Base-by-base conservation (phyloP, 2,888 invertebrate genomes). In the Adela reaumurella region DNA sequence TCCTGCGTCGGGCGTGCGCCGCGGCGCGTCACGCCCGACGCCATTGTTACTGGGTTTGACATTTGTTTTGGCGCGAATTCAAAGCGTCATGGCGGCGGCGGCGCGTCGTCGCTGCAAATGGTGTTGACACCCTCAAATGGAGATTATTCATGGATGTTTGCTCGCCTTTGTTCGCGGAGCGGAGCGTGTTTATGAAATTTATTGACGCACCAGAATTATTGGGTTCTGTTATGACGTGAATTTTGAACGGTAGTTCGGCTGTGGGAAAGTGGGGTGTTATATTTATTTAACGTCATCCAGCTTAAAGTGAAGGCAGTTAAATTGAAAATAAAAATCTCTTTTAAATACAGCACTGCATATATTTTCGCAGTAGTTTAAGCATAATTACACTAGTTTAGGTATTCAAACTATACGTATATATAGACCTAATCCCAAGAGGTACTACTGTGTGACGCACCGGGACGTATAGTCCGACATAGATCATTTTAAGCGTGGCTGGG, bases 131-230 rank as follows among this genome's bases (percentile, higher is more conserved):
- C 72, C 70, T 68, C 72, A 70, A 69, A 72, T 70, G 68, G 69
- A 71, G 72, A 74, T 74, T 74, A 74, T 74, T 74, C 74, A 74
- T 74, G 72, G 72, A 70, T 69, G 70, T 72, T 72, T 70, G 70
- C 67, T 64, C 62, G 59, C 65, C 67, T 62, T 72, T 71, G 72
- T 72, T 62, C 62, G 68, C 64, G 68, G 65, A 67, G 65, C 62
- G 63, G 66, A 56, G 63, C 55, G 69, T 70, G 70, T 72, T 72
- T 74, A 72, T 72, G 72, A 74, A 72, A 73, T 73, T 73, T 73
- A 71, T 72, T 71, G 71, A 71, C 71, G 70, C 69, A 70, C 66
- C 61, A 62, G 69, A 72, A 72, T 73, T 73, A 72, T 72, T 62
- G 70, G 67, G 66, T 67, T 65, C 72, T 72, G 72, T 73, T 70